These are phyloP conservation scores for Andrena marginata DNA, from an alignment of 2,888 invertebrate species.

Conservation along the genomic window DNA sequence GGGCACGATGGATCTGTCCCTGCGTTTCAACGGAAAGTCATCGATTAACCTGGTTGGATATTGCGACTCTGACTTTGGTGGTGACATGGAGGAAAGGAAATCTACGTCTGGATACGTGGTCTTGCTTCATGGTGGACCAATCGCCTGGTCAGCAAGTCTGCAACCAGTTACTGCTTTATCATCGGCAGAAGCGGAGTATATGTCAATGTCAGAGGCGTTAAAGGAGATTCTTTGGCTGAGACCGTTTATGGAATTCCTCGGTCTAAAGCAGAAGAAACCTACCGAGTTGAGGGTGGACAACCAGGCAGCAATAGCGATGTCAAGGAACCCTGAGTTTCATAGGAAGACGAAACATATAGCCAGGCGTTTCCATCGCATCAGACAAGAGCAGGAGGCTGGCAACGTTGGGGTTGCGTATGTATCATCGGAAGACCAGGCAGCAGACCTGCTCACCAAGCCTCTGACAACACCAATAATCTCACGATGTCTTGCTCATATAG, in stretches of 20 bases:
- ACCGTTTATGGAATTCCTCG: not conserved
- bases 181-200: constrained; percentile 25
- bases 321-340: not conserved
- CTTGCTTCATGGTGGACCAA: constrained; percentile 9
- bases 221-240: constrained; percentile 28
- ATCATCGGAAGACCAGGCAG: constrained; percentile 3
- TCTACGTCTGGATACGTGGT: constrained; percentile 34
- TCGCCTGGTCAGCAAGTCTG: constrained; percentile 16
- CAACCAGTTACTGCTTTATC: constrained; percentile 27
- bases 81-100: constrained; percentile 12
- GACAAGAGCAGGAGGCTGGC: constrained; percentile 13
- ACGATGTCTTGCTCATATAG: not conserved
- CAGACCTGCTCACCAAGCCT: constrained; percentile 23
- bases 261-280: not conserved
- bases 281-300: constrained; percentile 14
- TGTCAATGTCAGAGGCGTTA: constrained; percentile 21
- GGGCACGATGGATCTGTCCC: not conserved
- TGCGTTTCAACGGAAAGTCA: not conserved
- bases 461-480: not conserved
- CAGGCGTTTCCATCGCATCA: constrained; percentile 19
- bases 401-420: constrained; percentile 6
- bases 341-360: constrained; percentile 28
- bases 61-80: not conserved
- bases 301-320: constrained; percentile 1
- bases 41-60: not conserved